A percentile compares a stretch with the other conserved stretches of the same genome.
phyloP scores from a whole-genome alignment of 1,140 invertebrate species.

The Euglossa dilemma region DNA sequence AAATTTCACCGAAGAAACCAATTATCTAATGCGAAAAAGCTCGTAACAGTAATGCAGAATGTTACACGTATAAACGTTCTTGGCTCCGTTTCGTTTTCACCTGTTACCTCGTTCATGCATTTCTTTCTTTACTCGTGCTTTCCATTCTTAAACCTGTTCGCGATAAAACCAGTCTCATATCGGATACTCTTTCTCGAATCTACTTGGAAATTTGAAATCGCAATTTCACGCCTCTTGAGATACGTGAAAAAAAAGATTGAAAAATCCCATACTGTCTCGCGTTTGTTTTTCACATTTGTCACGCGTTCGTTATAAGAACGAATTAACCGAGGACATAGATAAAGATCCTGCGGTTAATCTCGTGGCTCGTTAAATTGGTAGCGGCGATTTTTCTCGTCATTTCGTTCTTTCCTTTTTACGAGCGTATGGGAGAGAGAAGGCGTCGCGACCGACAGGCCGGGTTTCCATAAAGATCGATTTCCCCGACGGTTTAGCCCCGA shows the following conservation, averaged over 20 bases:
- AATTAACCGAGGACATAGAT: neutral
- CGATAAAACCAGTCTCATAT: too few species aligned
- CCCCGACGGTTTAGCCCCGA: constrained; percentile 34
- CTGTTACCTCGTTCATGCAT: too few species aligned
- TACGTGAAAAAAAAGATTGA: neutral
- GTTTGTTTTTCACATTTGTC: neutral
- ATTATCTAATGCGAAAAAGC: too few species aligned
- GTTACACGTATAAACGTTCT: too few species aligned
- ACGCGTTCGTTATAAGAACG: too few species aligned
- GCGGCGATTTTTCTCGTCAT: too few species aligned
- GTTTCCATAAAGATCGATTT: constrained; percentile 53
- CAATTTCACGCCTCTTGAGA: neutral
- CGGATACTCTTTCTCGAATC: too few species aligned
- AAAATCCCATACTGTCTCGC: neutral
- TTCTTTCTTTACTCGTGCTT: too few species aligned
- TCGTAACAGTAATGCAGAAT: too few species aligned
- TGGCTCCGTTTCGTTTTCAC: too few species aligned
- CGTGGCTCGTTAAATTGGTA: neutral
- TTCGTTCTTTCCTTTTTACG: neutral
- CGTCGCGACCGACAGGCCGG: neutral
- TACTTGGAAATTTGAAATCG: neutral
- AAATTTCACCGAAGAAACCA: too few species aligned
- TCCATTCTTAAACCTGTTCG: too few species aligned
- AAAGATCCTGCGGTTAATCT: neutral
- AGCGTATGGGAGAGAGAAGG: neutral